A percentile compares a stretch with the other conserved stretches of the same genome.
These are phyloP conservation scores for Episyrphus balteatus DNA, from an alignment of 1,140 invertebrate genomes.

Conservation along the genomic window DNA sequence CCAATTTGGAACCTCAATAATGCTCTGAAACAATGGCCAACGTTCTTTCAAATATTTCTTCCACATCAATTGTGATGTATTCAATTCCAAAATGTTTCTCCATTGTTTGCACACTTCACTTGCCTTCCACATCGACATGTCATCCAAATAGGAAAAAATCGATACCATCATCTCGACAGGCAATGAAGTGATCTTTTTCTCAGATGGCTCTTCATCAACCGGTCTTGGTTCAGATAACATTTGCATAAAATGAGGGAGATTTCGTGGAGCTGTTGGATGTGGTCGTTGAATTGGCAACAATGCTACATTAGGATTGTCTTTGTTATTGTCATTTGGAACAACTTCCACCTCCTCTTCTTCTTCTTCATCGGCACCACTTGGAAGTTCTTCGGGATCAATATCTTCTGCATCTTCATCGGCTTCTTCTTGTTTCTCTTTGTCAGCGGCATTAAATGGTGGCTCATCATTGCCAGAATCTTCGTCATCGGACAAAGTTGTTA, in stretches of 20 bases:
- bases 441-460: conserved; percentile 43
- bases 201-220: conserved; percentile 3
- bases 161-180: conserved; percentile 61
- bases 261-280: conserved; percentile 17
- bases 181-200: conserved; percentile 15
- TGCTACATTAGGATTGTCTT: conserved; percentile 18
- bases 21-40: conserved; percentile 75
- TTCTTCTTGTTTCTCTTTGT: conserved; percentile 42
- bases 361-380: conserved; percentile 17
- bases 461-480: conserved; percentile 91
- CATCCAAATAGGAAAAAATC: conserved; percentile 82
- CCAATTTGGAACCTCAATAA: conserved; percentile 62
- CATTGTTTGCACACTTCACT: conserved; percentile 77
- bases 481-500: conserved; percentile 68
- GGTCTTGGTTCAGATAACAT: conserved; percentile 13
- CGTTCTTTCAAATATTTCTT: conserved; percentile 56
- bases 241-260: conserved; percentile 23
- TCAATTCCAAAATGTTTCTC: conserved; percentile 63
- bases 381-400: conserved; percentile 1
- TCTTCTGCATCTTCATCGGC: conserved; percentile 36
- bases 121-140: conserved; percentile 78
- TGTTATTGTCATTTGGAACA: conserved; percentile 15
- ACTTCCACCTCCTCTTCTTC: conserved; percentile 29
- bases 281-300: conserved; percentile 27
- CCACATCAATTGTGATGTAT: conserved; percentile 67